phyloP scores from a whole-genome alignment of 2,888 invertebrate species.

The Abrostola tripartita region DNA sequence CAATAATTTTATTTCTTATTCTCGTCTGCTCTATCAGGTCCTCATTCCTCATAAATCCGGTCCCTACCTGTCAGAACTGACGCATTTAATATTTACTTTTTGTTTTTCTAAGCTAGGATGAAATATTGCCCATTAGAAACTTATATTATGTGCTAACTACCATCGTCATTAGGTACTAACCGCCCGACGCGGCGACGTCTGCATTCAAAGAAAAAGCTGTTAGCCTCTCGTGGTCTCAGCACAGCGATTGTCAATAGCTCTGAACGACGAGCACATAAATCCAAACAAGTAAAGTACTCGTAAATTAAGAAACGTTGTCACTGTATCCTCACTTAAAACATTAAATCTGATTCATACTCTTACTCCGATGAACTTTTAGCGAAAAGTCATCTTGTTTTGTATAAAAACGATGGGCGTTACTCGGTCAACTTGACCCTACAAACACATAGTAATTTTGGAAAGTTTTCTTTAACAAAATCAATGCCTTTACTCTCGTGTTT shows the following conservation, averaged over 20 bases:
- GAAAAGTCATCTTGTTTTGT: slow-evolving; percentile 46
- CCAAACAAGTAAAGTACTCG: slow-evolving; percentile 20
- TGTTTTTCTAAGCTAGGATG: slow-evolving; percentile 39
- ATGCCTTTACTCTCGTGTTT: slow-evolving; percentile 58
- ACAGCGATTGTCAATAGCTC: slow-evolving; percentile 21
- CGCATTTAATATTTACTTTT: slow-evolving; percentile 36
- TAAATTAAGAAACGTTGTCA: slow-evolving; percentile 31
- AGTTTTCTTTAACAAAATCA: slow-evolving; percentile 60
- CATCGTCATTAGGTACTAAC: slow-evolving; percentile 45
- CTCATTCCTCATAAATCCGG: slow-evolving; percentile 22
- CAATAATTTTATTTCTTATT: slow-evolving; percentile 21
- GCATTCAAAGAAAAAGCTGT: slow-evolving; percentile 45
- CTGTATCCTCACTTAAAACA: slow-evolving; percentile 20
- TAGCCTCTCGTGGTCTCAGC: slow-evolving; percentile 17
- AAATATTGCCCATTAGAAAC: slow-evolving; percentile 46
- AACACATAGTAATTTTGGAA: slow-evolving; percentile 69
- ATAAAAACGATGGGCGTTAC: slow-evolving; percentile 48
- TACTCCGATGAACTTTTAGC: slow-evolving; percentile 51
- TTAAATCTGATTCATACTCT: slow-evolving; percentile 43
- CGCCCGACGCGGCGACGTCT: slow-evolving; percentile 14
- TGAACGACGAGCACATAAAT: slow-evolving; percentile 34
- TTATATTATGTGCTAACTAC: slow-evolving; percentile 51
- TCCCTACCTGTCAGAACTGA: slow-evolving; percentile 39
- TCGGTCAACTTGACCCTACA: slow-evolving; percentile 55
- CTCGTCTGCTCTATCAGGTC: slow-evolving; percentile 20